Evolutionary conservation across 2,888 invertebrate species (phyloP).

Genomic region (Cataglyphis livida): DNA sequence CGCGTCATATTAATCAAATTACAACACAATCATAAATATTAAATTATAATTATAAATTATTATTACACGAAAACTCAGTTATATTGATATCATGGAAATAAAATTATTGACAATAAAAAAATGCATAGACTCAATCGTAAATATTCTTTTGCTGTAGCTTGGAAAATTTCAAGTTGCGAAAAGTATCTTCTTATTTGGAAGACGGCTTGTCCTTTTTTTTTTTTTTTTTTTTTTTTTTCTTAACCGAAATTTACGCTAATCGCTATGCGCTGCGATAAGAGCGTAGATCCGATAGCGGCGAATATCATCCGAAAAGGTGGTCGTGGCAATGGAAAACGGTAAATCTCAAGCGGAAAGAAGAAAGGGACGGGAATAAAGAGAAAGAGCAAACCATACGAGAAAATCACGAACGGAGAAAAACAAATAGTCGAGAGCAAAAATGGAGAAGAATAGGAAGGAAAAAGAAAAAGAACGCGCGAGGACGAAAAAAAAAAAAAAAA

Average conservation of each 20-base stretch:
- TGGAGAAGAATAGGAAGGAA: conserved; percentile 25
- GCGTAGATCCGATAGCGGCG: conserved; percentile 18
- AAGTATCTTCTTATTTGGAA: neutral
- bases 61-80: neutral
- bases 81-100: too few species aligned
- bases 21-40: neutral
- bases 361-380: conserved; percentile 22
- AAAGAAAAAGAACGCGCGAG: conserved; percentile 14
- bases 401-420: conserved; percentile 40
- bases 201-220: neutral
- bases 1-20: neutral
- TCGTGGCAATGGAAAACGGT: conserved; percentile 34
- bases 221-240: conserved; percentile 6
- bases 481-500: conserved; percentile 3
- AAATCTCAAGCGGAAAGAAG: conserved; percentile 18
- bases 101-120: neutral
- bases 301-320: conserved; percentile 33
- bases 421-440: conserved; percentile 48
- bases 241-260: conserved; percentile 50
- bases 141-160: neutral
- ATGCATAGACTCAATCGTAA: neutral
- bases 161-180: neutral
- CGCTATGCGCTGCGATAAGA: conserved; percentile 40
- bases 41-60: neutral
- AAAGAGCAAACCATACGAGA: conserved; percentile 44